Evolutionary conservation across 2,888 invertebrate species (phyloP).

Genomic region (Stramonita haemastoma): DNA sequence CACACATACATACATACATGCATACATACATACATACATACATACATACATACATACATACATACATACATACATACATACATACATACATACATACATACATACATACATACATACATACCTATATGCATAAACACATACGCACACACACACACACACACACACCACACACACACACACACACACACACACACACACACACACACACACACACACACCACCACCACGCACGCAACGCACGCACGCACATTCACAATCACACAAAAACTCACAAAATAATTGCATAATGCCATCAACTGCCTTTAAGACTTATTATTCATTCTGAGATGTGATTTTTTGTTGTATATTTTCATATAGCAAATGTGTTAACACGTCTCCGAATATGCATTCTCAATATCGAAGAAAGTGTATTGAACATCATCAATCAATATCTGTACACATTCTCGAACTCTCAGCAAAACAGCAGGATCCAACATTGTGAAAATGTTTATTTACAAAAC

Average conservation of each 20-base stretch:
- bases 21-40: slow-evolving; percentile 28
- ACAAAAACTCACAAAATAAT: background rate
- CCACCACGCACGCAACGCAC: background rate
- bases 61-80: slow-evolving; percentile 17
- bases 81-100: slow-evolving; percentile 35
- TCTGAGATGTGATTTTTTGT: too few species aligned
- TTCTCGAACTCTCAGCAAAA: too few species aligned
- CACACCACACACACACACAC: background rate
- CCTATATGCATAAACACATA: slow-evolving; percentile 24
- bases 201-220: background rate
- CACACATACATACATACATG: slow-evolving; percentile 25
- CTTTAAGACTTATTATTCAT: too few species aligned
- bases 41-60: slow-evolving; percentile 5
- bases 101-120: slow-evolving; percentile 27
- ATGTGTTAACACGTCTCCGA: too few species aligned
- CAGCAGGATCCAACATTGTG: too few species aligned
- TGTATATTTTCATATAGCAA: too few species aligned
- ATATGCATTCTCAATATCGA: too few species aligned
- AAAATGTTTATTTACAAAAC: too few species aligned
- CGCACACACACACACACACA: background rate
- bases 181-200: background rate
- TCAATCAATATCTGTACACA: too few species aligned
- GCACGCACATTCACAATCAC: background rate
- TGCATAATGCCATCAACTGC: too few species aligned
- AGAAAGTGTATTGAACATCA: too few species aligned